Base-by-base conservation (phyloP, 2,888 invertebrate species). In the Morpho achilles region DNA sequence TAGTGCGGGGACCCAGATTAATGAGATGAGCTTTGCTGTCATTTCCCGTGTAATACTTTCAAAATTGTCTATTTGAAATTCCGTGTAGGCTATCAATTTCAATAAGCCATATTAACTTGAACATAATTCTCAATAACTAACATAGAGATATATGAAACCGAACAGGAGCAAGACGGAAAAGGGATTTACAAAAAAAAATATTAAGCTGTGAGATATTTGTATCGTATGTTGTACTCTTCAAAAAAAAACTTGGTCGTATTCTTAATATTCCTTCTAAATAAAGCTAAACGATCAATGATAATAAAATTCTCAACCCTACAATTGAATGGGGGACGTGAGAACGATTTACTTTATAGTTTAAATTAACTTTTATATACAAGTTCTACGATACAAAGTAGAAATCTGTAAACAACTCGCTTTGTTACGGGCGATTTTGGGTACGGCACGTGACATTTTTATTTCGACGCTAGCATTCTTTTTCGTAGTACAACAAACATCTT, bases 1-100 rank as follows among this genome's bases (percentile, higher is more conserved):
- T 90, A 86, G 78, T 79, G 77, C 74, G 67, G 78, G 82, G 79
- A 77, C 88, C 84, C 83, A 82, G 88, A 89, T 90, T 89, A 88
- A 87, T 84, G 82, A 77, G 82, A 80, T 80, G 81, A 78, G 64
- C 59, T 63, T 64, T 60, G 53, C 50, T 52, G 55, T 58, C 47
- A 56, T 58, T 56, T 56, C 53, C 46, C 58, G 32, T 56, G 53
- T 60, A 62, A 59, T 49, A 77, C 74, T 55, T 9, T 16, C 41
- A 23, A 54, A 48, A 54, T 54, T 54, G 54, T 23, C 54, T 32
- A 7, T 40, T 40, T 8, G 16, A 53, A 39, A 32, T 52, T 45
- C 39, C 39, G 43, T 51, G 5, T 32, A 32, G 3, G 32, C 32
- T 32, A 32, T 32, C 32, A 32, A 5, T 32, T 32, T 32, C 32